Percentiles rank a stretch among this genome's conserved stretches.
phyloP scores from a whole-genome alignment of 2,113 vertebrate genomes.

The Poeciliopsis occidentalis region DNA sequence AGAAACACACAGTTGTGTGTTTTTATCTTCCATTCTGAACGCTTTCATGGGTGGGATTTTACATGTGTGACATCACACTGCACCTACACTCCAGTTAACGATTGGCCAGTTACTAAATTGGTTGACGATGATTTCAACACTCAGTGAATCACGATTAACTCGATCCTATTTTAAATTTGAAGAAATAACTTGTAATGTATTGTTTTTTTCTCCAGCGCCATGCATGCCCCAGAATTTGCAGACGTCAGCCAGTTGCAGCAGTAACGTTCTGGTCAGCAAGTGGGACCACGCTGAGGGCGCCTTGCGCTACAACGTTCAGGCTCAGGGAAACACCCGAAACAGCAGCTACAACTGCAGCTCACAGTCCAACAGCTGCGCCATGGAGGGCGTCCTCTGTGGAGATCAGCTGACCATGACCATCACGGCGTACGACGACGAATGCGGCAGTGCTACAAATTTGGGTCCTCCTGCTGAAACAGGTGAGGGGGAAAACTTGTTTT shows the following conservation, averaged over 20 bases:
- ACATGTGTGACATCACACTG: too few relatives aligned
- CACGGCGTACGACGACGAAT: slow-evolving; percentile 75
- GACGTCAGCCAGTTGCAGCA: slow-evolving; percentile 60
- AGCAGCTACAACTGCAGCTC: slow-evolving; percentile 77
- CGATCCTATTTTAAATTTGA: background rate
- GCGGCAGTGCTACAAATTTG: slow-evolving; percentile 64
- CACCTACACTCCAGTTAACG: too few relatives aligned
- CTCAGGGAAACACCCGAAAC: slow-evolving; percentile 65
- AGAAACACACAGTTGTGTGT: background rate
- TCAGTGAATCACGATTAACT: too few relatives aligned
- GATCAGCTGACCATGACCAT: slow-evolving; percentile 74
- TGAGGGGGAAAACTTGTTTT: slow-evolving; percentile 46
- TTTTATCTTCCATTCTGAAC: background rate
- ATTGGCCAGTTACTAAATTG: too few relatives aligned
- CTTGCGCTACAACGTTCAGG: slow-evolving; percentile 70
- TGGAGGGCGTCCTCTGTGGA: slow-evolving; percentile 74
- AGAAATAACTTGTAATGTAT: background rate
- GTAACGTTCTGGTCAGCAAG: slow-evolving; percentile 63
- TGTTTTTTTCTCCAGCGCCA: slow-evolving; percentile 70
- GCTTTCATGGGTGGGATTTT: too few relatives aligned
- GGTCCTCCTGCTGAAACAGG: slow-evolving; percentile 72
- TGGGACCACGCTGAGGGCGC: slow-evolving; percentile 79
- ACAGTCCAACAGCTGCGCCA: slow-evolving; percentile 74
- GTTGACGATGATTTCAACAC: too few relatives aligned
- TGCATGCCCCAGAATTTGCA: slow-evolving; percentile 76